Base-by-base conservation (phyloP, 2,113 vertebrate species). In the Saccopteryx bilineata region DNA sequence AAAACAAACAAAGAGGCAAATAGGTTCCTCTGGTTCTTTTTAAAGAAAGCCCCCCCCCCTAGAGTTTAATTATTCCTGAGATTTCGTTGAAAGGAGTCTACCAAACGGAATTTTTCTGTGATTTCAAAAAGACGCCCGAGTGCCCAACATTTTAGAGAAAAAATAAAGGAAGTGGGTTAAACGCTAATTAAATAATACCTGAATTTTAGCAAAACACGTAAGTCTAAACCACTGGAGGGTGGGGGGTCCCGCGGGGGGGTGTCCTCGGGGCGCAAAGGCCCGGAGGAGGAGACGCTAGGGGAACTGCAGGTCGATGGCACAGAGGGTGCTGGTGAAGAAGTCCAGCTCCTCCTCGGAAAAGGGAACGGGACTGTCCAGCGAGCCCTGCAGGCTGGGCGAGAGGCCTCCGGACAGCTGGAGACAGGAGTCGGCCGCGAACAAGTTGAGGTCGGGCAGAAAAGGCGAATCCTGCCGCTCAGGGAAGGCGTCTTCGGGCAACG, bases 261-360 rank as follows among this genome's bases (percentile, higher is more conserved):
- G 28, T 13, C 52, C 58, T 91, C 18, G 12, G 17, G 26, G 50
- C 60, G 60, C 15, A 87, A 23, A 58, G 81, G 24, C 39, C 39
- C 1, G 26, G 39, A 52, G 28, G 48, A 63, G 39, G 75, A 56
- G 74, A 3, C 7, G 17, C 92, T 96, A 98, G 9, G 98, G 99
- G 96, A 99, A 99, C 95, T 99, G 98, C 80, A 99, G 97, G 97
- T 99, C 99, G 97, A 99, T 99, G 31, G 99, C 98, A 97, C 99
- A 99, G 96, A 99, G 98, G 68, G 99, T 99, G 98, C 99, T 99
- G 1, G 99, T 99, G 97, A 99, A 99, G 84, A 99, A 97, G 95
- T 99, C 99, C 97, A 99, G 98, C 96, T 99, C 99, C 97, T 99
- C 99, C 94, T 99, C 99, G 48, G 99, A 99, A 97, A 99, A 99